Conservation (phyloP, 2,888 invertebrate genomes). For the Escarpia spicata region DNA sequence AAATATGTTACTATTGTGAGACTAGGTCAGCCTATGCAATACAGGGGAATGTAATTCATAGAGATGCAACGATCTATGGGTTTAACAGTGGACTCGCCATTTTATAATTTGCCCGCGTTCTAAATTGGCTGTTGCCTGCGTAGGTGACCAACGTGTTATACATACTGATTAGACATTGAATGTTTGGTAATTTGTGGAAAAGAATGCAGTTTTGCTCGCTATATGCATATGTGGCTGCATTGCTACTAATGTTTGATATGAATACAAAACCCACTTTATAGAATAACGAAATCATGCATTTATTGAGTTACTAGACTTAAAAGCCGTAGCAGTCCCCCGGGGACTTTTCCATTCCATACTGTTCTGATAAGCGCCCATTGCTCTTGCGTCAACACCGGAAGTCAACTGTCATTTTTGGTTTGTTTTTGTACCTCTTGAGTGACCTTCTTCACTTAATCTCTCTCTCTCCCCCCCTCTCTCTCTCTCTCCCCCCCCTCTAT, state of each 20-base stretch:
- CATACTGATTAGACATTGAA: background rate
- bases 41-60: background rate
- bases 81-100: background rate
- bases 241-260: background rate
- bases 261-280: background rate
- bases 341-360: background rate
- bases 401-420: background rate
- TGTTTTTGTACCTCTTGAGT: background rate
- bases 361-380: background rate
- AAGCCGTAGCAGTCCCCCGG: background rate
- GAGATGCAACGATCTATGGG: background rate
- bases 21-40: too few species aligned
- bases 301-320: background rate
- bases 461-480: too few species aligned
- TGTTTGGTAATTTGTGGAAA: background rate
- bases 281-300: background rate
- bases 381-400: background rate
- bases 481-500: too few species aligned
- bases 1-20: background rate
- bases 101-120: background rate
- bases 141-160: background rate
- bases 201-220: background rate
- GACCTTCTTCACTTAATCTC: background rate
- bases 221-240: background rate
- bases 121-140: background rate